These are phyloP conservation scores for Phaethornis superciliosus DNA, from an alignment of 2,113 vertebrate genomes.

Conservation along the genomic window DNA sequence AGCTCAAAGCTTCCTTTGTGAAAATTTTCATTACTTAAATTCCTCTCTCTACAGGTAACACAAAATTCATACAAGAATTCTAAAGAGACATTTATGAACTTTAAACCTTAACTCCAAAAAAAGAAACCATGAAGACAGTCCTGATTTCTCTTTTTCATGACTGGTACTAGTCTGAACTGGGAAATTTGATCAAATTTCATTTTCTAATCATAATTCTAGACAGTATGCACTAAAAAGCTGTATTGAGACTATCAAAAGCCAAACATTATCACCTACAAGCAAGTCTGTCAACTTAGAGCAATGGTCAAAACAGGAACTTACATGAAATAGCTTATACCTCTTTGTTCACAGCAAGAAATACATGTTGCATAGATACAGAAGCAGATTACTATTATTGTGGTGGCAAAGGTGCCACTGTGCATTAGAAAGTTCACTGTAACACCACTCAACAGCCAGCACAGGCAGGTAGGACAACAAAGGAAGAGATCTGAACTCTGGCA, in stretches of 20 bases:
- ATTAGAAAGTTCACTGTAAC: neutral
- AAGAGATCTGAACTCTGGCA: neutral
- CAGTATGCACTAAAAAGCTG: neutral
- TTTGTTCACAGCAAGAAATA: neutral
- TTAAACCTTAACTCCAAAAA: neutral
- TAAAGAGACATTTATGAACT: neutral
- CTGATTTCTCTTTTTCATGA: neutral
- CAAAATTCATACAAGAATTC: neutral
- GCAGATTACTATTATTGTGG: neutral
- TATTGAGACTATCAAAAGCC: neutral
- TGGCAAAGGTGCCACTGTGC: neutral
- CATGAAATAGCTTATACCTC: neutral
- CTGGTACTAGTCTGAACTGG: neutral
- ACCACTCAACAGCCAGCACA: neutral
- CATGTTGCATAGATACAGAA: rapidly evolving
- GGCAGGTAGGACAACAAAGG: neutral
- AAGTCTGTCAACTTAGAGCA: neutral
- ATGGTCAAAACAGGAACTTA: neutral
- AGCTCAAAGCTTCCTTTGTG: neutral
- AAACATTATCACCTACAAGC: neutral
- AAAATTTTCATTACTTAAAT: neutral
- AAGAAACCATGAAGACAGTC: neutral
- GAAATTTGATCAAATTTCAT: neutral
- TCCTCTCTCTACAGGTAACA: neutral
- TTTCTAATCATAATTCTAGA: neutral